Percentiles rank a stretch among this genome's conserved stretches.
phyloP scores from a whole-genome alignment of 2,113 vertebrate species.

The Globicephala melas region DNA sequence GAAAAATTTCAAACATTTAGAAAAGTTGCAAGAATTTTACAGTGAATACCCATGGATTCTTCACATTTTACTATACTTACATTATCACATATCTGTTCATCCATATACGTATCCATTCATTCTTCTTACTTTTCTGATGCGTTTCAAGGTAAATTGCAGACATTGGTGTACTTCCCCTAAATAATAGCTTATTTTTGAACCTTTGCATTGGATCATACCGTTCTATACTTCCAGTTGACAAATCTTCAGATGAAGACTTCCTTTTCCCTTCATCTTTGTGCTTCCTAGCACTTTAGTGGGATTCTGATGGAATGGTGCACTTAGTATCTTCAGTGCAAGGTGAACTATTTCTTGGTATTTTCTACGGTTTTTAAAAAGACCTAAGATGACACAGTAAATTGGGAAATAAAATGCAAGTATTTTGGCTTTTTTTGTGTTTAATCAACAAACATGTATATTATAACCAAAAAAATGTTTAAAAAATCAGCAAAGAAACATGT shows the following conservation, averaged over 20 bases:
- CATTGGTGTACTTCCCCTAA: background rate
- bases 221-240: background rate
- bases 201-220: background rate
- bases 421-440: background rate
- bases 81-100: background rate
- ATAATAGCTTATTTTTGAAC: conserved; percentile 1
- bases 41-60: background rate
- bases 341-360: background rate
- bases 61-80: background rate
- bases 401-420: background rate
- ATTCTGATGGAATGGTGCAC: background rate
- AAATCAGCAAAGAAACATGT: background rate
- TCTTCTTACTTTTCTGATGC: background rate
- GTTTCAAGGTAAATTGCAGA: background rate
- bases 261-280: background rate
- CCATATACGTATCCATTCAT: background rate
- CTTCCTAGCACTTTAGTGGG: background rate
- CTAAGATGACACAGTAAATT: background rate
- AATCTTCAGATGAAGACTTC: background rate
- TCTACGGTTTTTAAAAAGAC: background rate
- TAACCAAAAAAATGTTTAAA: background rate
- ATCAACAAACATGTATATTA: background rate
- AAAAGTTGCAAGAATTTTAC: background rate
- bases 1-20: background rate
- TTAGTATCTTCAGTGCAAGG: background rate